Evolutionary conservation across 2,888 invertebrate genomes (phyloP).

Genomic region (Selenia dentaria): DNA sequence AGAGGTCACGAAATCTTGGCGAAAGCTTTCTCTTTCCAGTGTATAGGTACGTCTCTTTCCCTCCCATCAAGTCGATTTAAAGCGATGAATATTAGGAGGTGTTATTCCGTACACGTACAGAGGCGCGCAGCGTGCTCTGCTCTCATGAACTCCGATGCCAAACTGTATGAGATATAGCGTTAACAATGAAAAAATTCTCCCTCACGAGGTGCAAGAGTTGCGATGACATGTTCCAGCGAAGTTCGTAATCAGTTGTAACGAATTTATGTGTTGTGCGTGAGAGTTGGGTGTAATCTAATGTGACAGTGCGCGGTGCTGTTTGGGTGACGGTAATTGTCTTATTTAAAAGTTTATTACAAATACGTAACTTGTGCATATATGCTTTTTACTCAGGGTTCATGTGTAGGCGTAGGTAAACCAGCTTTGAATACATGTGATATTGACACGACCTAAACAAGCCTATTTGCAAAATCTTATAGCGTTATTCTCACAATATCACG

Average conservation of each 20-base stretch:
- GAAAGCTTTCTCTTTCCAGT: slow-evolving; percentile 55
- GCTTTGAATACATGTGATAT: no score
- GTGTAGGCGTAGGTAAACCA: no score
- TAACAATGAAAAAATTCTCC: slow-evolving; percentile 76
- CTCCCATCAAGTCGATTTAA: slow-evolving; percentile 67
- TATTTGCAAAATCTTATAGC: no score
- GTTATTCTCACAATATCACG: no score
- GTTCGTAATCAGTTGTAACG: slow-evolving; percentile 81
- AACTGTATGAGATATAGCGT: slow-evolving; percentile 72
- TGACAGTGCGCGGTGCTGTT: slow-evolving; percentile 27
- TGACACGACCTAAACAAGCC: no score
- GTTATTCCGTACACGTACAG: slow-evolving; percentile 78
- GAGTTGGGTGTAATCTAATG: slow-evolving; percentile 37
- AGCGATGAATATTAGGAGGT: slow-evolving; percentile 79
- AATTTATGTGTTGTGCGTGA: slow-evolving; percentile 79
- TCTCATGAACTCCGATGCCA: slow-evolving; percentile 81
- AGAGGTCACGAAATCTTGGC: slow-evolving; percentile 83
- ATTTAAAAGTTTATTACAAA: slow-evolving; percentile 36
- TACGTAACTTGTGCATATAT: slow-evolving; percentile 16
- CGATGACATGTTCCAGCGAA: slow-evolving; percentile 75
- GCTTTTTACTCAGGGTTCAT: no score
- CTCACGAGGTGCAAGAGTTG: slow-evolving; percentile 75
- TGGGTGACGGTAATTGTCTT: slow-evolving; percentile 32
- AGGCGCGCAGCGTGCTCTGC: slow-evolving; percentile 64
- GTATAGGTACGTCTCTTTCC: slow-evolving; percentile 56